These are phyloP conservation scores for Fregetta grallaria DNA, from an alignment of 2,113 vertebrate genomes.

Conservation along the genomic window DNA sequence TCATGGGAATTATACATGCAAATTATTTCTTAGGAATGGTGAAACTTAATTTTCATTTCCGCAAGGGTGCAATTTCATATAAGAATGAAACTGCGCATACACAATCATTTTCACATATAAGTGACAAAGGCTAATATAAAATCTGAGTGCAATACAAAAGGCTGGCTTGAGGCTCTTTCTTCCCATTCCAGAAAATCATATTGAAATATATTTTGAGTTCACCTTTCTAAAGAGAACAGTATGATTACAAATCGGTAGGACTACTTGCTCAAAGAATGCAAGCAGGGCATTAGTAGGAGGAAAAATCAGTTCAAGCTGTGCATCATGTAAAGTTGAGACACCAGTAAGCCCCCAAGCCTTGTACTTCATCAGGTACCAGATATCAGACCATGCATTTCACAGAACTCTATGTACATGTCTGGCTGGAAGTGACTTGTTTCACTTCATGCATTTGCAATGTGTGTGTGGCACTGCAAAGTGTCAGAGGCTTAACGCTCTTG, in stretches of 20 bases:
- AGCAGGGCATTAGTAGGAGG: not conserved
- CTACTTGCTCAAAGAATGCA: not conserved
- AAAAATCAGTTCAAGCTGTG: not conserved
- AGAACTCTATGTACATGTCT: rapidly evolving
- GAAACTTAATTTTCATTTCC: not conserved
- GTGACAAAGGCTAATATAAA: not conserved
- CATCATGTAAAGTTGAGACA: not conserved
- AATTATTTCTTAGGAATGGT: not conserved
- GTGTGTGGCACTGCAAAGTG: not conserved
- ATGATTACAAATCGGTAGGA: not conserved
- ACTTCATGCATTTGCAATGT: not conserved
- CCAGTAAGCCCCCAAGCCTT: not conserved
- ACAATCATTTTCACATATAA: not conserved
- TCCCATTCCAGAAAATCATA: not conserved
- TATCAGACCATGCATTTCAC: not conserved
- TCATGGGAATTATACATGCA: not conserved
- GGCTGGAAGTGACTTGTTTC: not conserved
- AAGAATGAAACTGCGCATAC: not conserved
- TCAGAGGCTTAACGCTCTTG: not conserved
- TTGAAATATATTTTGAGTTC: not conserved
- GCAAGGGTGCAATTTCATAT: not conserved
- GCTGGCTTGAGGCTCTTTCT: not conserved
- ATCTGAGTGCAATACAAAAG: not conserved
- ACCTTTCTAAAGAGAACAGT: not conserved
- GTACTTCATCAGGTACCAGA: not conserved